Evolutionary conservation across 2,888 invertebrate genomes (phyloP), one percentile per base, ranked within the genome.

Genomic region (Meteorus cinctellus): DNA sequence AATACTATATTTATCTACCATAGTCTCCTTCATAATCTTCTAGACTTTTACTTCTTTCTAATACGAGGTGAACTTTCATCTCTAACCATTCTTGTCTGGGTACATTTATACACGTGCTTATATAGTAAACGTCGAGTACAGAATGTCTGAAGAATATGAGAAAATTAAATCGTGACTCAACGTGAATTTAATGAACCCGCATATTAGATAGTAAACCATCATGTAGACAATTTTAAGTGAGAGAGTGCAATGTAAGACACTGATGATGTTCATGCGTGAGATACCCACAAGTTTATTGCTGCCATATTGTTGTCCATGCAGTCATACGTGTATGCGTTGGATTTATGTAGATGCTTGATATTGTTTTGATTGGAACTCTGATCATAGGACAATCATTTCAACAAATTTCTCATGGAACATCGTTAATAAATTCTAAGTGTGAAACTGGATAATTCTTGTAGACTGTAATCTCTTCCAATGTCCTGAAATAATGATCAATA

Each of bases 231-330:
- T 72, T 76, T 76, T 68, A 68, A 72, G 62, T 62, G 66, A 45
- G 48, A n/a, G 66, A 41, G 19, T 5, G 45, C 2, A 63, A 24
- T 62, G 70, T 59, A 60, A 72, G 27, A 45, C 48, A 72, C n/a
- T 59, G 65, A 10, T 12, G 41, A 34, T 41, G 41, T 41, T 0
- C 2, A 41, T 12, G 41, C 41, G 2, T 41, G 1, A 41, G 12
- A 41, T 41, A 65, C 34, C 24, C n/a, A 31, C 69, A 27, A 14
- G 62, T 41, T 27, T 48, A 66, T 66, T 34, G 66, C 67, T 67
- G 55, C 24, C 16, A 78, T 77, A 83, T 84, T 82, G 82, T 81
- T 84, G 83, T 84, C 83, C 82, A 83, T 84, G 82, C 80, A 82
- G 81, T 80, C 12, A 41, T 6, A 41, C 41, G 8, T 41, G 41